Evolutionary conservation across 2,888 invertebrate species (phyloP), one percentile per base, ranked within the genome.

Genomic region (Tortricodes alternella): DNA sequence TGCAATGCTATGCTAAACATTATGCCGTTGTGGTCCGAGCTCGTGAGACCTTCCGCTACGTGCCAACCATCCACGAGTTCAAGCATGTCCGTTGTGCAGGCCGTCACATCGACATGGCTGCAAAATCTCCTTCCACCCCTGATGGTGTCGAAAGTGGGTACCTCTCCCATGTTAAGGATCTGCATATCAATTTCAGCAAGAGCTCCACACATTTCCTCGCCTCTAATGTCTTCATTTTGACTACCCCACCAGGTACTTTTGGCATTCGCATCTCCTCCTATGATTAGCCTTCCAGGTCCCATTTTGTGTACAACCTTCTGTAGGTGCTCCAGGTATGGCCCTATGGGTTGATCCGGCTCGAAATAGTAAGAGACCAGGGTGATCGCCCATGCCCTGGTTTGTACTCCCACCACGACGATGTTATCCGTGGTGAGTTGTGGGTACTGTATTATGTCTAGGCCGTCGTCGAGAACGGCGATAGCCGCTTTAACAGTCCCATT

Each of bases 191-290:
- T 0, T 7, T 62, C 60, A 0, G 46, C 49, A 1, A 62, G 0
- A 0, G 18, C n/a, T 24, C 9, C 24, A 1, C 9, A 9, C 8
- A 8, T 1, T 2, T 24, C 1, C 1, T 24, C 24, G 5, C 24
- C 24, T 8, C 24, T 24, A 1, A 0, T 1, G 9, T 24, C 24
- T 8, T 9, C 9, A 2, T 0, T 24, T 9, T 7, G 24, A 48
- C 64, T 61, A 0, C 63, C 61, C 67, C 63, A 67, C 61, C 60
- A 63, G 1, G 32, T 6, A 15, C 46, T 60, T 19, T 53, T 57
- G 2, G 61, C 61, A 13, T 62, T 62, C 0, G 27, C 7, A n/a
- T 61, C 60, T 0, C 60, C 63, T 19, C 60, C 62, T 0, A 62
- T 5, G 0, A 66, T 0, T 4, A 48, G 6, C 2, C 16, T 16